Evolutionary conservation across 2,113 vertebrate genomes (phyloP).

Genomic region (Monopterus albus): DNA sequence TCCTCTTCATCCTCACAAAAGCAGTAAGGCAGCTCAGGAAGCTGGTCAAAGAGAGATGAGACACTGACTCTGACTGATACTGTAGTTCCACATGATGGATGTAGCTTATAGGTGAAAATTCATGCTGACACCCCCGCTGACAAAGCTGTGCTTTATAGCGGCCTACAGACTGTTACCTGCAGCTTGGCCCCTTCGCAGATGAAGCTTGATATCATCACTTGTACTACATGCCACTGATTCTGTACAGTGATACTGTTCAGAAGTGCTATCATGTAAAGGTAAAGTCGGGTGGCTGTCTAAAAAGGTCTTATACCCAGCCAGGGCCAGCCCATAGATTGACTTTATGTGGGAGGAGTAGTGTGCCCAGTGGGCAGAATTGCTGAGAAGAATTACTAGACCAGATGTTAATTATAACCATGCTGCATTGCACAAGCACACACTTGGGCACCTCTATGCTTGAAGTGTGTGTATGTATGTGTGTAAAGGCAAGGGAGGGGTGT

Average conservation of each 20-base stretch:
- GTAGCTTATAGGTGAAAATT: constrained; percentile 63
- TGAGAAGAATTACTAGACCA: constrained; percentile 46
- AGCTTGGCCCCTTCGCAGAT: constrained; percentile 15
- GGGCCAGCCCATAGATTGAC: constrained; percentile 20
- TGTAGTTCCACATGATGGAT: constrained; percentile 69
- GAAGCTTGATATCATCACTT: constrained; percentile 43
- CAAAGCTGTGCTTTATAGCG: constrained; percentile 61
- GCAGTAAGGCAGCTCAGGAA: constrained; percentile 25
- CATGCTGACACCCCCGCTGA: constrained; percentile 66
- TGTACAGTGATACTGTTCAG: constrained; percentile 20
- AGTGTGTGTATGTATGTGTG: not conserved
- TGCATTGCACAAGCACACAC: constrained; percentile 13
- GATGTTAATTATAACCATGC: constrained; percentile 62
- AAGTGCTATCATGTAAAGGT: constrained; percentile 18
- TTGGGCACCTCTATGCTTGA: constrained; percentile 8
- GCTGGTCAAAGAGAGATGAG: constrained; percentile 42
- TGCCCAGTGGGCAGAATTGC: constrained; percentile 32
- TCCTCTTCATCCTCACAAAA: not conserved
- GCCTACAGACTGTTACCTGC: constrained; percentile 48
- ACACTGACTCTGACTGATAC: constrained; percentile 54
- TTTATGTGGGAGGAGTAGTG: constrained; percentile 26
- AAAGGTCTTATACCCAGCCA: constrained; percentile 18
- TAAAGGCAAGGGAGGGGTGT: not conserved
- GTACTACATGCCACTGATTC: constrained; percentile 32
- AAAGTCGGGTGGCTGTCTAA: constrained; percentile 42